Evolutionary conservation across 2,797 vertebrate species (phyloP).

Genomic region (Oreonectes daqikongensis): DNA sequence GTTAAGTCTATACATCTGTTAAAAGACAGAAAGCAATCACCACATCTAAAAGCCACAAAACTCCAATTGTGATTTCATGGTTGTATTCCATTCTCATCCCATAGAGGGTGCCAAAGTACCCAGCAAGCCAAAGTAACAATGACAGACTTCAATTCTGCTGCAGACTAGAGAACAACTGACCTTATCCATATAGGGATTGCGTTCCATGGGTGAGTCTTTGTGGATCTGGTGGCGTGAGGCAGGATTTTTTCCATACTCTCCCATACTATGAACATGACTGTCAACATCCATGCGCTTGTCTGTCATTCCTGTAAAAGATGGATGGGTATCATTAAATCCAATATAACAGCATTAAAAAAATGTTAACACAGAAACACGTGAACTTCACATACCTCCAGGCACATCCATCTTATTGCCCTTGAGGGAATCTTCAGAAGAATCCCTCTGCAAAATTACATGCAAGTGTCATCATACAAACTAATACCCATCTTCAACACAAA

Average conservation of each 20-base stretch:
- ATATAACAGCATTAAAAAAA: neutral
- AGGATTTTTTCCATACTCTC: conserved; percentile 89
- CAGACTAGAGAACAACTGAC: conserved; percentile 67
- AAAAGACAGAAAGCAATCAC: neutral
- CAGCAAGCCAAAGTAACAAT: neutral
- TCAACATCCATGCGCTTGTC: conserved; percentile 94
- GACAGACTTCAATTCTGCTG: neutral
- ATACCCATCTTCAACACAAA: neutral
- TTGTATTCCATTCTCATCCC: neutral
- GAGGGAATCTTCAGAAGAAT: conserved; percentile 89
- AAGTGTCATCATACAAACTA: neutral
- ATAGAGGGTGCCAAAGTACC: conserved; percentile 36
- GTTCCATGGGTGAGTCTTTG: conserved; percentile 94
- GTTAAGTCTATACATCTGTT: too few species aligned
- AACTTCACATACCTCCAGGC: conserved; percentile 76
- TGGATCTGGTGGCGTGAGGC: conserved; percentile 88
- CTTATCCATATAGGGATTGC: conserved; percentile 94
- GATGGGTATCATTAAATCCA: neutral
- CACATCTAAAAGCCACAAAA: neutral
- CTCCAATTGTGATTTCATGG: neutral
- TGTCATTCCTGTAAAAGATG: conserved; percentile 77
- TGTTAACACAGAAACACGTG: neutral
- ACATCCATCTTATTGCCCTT: conserved; percentile 91
- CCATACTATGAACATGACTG: conserved; percentile 80
- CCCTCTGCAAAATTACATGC: conserved; percentile 80